These are phyloP conservation scores for Busseola fusca DNA, from an alignment of 2,888 invertebrate species.

Conservation along the genomic window DNA sequence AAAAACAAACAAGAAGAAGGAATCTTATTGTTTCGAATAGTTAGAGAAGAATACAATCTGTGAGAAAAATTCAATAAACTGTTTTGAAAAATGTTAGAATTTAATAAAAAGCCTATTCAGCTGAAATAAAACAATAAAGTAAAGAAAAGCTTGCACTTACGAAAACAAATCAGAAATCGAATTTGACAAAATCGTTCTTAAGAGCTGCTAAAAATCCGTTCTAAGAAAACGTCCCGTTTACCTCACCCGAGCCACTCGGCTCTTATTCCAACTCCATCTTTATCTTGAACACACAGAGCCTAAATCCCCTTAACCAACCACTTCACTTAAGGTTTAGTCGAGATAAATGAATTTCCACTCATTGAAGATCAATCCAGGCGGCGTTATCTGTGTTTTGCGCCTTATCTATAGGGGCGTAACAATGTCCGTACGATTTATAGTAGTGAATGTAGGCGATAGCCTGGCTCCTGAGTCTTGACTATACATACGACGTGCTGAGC, in stretches of 20 bases:
- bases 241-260: constrained; percentile 46
- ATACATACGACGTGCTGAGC: constrained; percentile 47
- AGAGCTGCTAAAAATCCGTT: constrained; percentile 61
- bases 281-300: constrained; percentile 52
- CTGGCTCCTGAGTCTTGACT: constrained; percentile 24
- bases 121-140: constrained; percentile 5
- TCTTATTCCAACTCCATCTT: constrained; percentile 52
- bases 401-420: constrained; percentile 79
- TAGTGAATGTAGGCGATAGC: constrained; percentile 56
- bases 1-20: too few relatives aligned
- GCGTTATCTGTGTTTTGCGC: constrained; percentile 85
- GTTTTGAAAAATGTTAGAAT: not conserved
- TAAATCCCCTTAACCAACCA: constrained; percentile 44
- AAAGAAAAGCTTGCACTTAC: constrained; percentile 13
- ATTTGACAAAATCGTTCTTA: constrained; percentile 42
- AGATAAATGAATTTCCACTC: constrained; percentile 88
- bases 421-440: constrained; percentile 78
- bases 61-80: not conserved
- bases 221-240: constrained; percentile 71
- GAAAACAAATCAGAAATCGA: constrained; percentile 48
- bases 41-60: not conserved
- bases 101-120: constrained; percentile 8
- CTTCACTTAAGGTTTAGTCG: constrained; percentile 69
- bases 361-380: constrained; percentile 86
- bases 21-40: not conserved